These are phyloP conservation scores for Trichoplusia ni DNA, from an alignment of 1,140 invertebrate genomes.

Conservation along the genomic window DNA sequence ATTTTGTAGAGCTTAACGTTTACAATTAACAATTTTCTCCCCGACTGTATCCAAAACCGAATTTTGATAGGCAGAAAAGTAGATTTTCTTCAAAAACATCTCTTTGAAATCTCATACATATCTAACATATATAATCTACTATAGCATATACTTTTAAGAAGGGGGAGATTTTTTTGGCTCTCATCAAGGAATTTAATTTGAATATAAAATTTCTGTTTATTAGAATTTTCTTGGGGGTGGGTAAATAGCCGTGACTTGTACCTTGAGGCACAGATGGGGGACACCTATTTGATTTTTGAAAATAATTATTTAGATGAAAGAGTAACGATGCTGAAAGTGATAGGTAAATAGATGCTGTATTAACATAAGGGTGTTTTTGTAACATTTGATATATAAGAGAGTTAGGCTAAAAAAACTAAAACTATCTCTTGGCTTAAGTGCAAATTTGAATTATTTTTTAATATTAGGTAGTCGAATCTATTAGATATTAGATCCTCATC, in stretches of 20 bases:
- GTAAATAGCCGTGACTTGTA: slow-evolving; percentile 6
- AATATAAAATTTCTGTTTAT: slow-evolving; percentile 50
- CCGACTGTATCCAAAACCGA: slow-evolving; percentile 54
- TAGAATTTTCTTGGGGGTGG: slow-evolving; percentile 17
- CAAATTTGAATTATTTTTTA: too few relatives aligned
- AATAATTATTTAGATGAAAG: too few relatives aligned
- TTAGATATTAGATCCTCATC: too few relatives aligned
- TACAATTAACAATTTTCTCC: slow-evolving; percentile 32
- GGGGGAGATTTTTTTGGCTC: slow-evolving; percentile 32
- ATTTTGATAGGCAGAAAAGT: slow-evolving; percentile 62
- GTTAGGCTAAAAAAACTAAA: too few relatives aligned
- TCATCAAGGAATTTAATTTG: slow-evolving; percentile 48
- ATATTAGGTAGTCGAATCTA: too few relatives aligned
- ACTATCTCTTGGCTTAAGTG: too few relatives aligned
- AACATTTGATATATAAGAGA: too few relatives aligned
- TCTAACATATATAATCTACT: slow-evolving; percentile 40
- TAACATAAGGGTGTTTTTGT: too few relatives aligned
- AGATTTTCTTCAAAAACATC: slow-evolving; percentile 70
- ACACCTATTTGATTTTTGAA: slow-evolving; percentile 15
- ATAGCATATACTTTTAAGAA: slow-evolving; percentile 57
- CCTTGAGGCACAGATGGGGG: too few relatives aligned
- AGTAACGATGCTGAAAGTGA: too few relatives aligned
- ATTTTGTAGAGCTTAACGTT: too few relatives aligned
- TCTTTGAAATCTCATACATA: slow-evolving; percentile 62
- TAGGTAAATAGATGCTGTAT: too few relatives aligned